A percentile compares a stretch with the other conserved stretches of the same genome.
Conservation (phyloP, 64 coral and sea anemone genomes). For the Hydrozoanthus tunicans region DNA sequence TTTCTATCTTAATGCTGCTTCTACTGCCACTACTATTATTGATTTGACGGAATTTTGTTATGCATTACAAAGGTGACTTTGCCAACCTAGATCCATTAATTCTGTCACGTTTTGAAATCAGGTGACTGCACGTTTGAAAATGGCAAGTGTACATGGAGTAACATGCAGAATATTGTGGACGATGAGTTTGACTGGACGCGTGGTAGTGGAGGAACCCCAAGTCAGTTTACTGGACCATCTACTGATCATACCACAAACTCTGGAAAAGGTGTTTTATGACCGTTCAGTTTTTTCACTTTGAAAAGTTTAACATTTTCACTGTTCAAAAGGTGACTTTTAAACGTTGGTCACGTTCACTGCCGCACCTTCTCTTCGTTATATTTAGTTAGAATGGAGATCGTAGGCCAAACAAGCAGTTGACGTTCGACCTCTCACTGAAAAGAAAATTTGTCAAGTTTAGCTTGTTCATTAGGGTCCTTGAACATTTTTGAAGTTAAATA, state of each 20-base stretch:
- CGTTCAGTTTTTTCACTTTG: too few species aligned
- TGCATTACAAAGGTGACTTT: background rate
- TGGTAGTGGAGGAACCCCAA: conserved; percentile 68
- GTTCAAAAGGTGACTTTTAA: too few species aligned
- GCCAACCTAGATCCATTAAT: background rate
- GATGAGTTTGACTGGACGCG: conserved; percentile 96
- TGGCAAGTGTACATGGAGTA: conserved; percentile 88
- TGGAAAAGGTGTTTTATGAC: background rate
- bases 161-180: conserved; percentile 67
- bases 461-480: too few species aligned
- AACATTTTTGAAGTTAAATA: too few species aligned
- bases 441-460: too few species aligned
- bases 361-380: too few species aligned
- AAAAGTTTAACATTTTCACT: too few species aligned
- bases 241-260: conserved; percentile 42
- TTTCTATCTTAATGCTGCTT: background rate
- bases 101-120: conserved; percentile 3
- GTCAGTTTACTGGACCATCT: conserved; percentile 72
- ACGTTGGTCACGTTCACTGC: too few species aligned
- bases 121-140: conserved; percentile 96
- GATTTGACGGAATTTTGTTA: too few species aligned
- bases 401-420: too few species aligned
- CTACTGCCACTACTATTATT: background rate
- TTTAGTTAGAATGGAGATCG: too few species aligned
- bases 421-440: too few species aligned